Evolutionary conservation across 1,140 invertebrate genomes (phyloP), one percentile per base, ranked within the genome.

Genomic region (Drosophila elegans): DNA sequence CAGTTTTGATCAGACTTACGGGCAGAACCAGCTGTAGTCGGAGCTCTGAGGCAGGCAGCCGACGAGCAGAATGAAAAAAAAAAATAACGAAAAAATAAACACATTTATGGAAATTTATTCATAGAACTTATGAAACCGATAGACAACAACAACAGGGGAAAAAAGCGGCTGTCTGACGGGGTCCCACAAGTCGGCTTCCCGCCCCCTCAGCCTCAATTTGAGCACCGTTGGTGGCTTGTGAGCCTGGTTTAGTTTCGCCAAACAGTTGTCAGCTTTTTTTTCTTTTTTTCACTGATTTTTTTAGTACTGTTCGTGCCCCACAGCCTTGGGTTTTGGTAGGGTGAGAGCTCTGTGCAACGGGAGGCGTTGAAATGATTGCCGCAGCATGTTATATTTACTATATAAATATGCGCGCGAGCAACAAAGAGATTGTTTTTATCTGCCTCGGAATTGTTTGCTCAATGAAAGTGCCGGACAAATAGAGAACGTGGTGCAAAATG

Each of bases 61-160:
- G 79, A 69, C 64, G 54, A 73, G 63, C 64, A 80, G 63, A 66
- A 63, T 56, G 32, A 63, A 73, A 67, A 55, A 32, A 32, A 21
- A 6, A 71, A 80, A 63, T 66, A 55, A 71, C 68, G 74, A 74
- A 83, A 83, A 91, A 91, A 91, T 81, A 80, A 85, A 78, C 76
- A 85, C 80, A 89, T 85, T 86, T 91, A 91, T 91, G 89, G 89
- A 91, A 91, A 91, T 91, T 91, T 91, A 91, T 91, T 91, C 89
- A 91, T 91, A 91, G 83, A 91, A 91, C 83, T 86, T 86, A 86
- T 86, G 84, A 86, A 88, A 86, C 82, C 82, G 82, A 86, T 86
- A 86, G 82, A 86, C 83, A 86, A 88, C 82, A 82, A 16, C 74
- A 81, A 42, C 74, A 84, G 13, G 56, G 59, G 53, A 63, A 74